Evolutionary conservation across 2,888 invertebrate species (phyloP), one percentile per base, ranked within the genome.

Genomic region (Patella depressa): DNA sequence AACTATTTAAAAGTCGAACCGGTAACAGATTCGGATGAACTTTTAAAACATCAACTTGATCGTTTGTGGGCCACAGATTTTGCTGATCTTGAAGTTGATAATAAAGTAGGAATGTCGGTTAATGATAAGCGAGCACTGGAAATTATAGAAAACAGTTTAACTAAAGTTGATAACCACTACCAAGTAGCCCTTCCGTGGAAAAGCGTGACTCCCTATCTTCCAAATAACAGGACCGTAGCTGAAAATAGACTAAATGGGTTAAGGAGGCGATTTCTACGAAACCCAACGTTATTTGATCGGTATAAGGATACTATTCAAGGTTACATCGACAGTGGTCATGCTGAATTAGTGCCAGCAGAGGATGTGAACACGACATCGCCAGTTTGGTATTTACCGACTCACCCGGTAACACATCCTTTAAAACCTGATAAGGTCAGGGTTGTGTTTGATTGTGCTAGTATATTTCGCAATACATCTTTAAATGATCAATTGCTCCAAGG

Each of bases 381-480:
- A 14, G 14, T 65, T 65, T 80, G 79, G 77, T 80, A 80, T 72
- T 34, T 80, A 9, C 80, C 80, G 2, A 79, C 80, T 53, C 76
- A 76, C 71, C 54, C 76, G 11, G 80, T 80, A 3, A 9, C 71
- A 12, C 65, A 77, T 71, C 75, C 53, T 5, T 53, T 7, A 24
- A 79, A 79, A 65, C 74, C 74, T n/a, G 78, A 65, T n/a, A 78
- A 72, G 57, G 57, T 57, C 15, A 57, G 57, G 2, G 57, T 57
- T 14, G 4, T 57, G 17, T 57, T 57, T 57, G 53, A 34, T 55
- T 17, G n/a, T 78, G 17, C 57, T 79, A 17, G 72, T 75, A 12
- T 79, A 53, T 75, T 59, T 70, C 34, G 45, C 14, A 75, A 69
- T 12, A 75, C 71, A 17, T 77, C 77, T 11, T 34, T 80, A 70